phyloP scores from a whole-genome alignment of 2,888 invertebrate genomes.

The Eledona agricola region DNA sequence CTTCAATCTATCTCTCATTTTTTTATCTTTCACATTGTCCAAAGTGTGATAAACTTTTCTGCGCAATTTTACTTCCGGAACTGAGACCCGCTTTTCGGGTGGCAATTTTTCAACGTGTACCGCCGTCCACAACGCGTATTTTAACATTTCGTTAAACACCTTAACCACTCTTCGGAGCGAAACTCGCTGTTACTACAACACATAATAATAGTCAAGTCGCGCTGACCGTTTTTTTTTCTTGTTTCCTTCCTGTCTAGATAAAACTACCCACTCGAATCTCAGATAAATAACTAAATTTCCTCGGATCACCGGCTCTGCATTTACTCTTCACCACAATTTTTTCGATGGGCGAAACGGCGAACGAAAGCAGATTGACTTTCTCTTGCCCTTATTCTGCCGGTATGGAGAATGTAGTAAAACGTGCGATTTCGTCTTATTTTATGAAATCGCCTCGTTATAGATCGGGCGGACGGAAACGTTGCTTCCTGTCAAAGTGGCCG shows the following conservation, averaged over 20 bases:
- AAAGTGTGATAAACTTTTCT: constrained; percentile 44
- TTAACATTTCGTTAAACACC: too few species aligned
- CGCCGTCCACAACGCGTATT: constrained; percentile 56
- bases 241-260: constrained; percentile 34
- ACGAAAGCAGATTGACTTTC: too few species aligned
- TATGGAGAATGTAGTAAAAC: background rate
- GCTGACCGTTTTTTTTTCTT: constrained; percentile 18
- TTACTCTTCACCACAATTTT: too few species aligned
- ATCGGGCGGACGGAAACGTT: constrained; percentile 19
- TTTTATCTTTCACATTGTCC: constrained; percentile 44
- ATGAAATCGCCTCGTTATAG: constrained; percentile 16
- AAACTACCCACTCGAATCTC: constrained; percentile 11
- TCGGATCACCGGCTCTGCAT: too few species aligned
- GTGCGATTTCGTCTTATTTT: constrained; percentile 12
- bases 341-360: too few species aligned
- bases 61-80: constrained; percentile 42
- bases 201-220: too few species aligned
- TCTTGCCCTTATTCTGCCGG: background rate
- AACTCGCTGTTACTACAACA: too few species aligned
- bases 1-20: constrained; percentile 49
- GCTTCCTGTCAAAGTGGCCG: constrained; percentile 14
- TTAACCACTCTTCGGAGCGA: too few species aligned
- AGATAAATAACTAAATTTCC: constrained; percentile 19
- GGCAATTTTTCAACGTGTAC: constrained; percentile 49
- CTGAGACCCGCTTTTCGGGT: constrained; percentile 47